Percentiles rank a stretch among this genome's conserved stretches.
Conservation (phyloP, 92 coral and sea anemone genomes). For the Palythoa caribaeorum region DNA sequence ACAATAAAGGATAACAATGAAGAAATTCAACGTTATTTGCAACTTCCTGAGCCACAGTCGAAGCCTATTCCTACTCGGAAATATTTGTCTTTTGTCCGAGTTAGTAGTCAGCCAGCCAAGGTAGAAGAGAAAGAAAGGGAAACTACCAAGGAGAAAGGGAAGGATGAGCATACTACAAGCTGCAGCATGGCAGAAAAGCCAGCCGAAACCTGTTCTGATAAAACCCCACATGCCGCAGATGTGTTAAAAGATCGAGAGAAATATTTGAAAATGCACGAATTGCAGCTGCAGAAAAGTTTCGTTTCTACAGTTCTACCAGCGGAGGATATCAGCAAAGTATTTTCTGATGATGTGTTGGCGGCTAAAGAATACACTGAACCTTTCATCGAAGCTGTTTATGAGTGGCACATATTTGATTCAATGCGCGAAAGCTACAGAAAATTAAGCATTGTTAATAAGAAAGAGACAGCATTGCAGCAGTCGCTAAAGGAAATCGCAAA, state of each 20-base stretch:
- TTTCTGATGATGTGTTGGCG: constrained; percentile 6
- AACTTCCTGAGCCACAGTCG: constrained; percentile 10
- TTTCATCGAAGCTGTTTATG: not conserved
- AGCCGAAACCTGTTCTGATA: not conserved
- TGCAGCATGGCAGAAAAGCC: not conserved
- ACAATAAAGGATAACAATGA: constrained; percentile 9
- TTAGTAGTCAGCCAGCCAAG: not conserved
- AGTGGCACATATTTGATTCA: not conserved
- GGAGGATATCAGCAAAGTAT: constrained; percentile 15
- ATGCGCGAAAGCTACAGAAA: too few species aligned
- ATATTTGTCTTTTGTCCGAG: not conserved
- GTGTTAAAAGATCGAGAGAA: constrained; percentile 11
- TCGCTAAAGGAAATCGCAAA: constrained; percentile 12
- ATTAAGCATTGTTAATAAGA: too few species aligned
- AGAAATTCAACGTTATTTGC: constrained; percentile 18
- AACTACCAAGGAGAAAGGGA: constrained; percentile 6
- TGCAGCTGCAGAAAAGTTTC: not conserved
- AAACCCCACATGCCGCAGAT: not conserved
- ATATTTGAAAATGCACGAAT: constrained; percentile 30
- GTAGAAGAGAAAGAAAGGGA: too few species aligned
- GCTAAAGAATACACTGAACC: constrained; percentile 9
- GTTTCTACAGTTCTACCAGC: not conserved
- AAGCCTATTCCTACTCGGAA: not conserved
- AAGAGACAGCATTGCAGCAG: not conserved
- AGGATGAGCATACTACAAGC: not conserved